Percentiles rank a stretch among this genome's conserved stretches.
Evolutionary conservation across 2,888 invertebrate species (phyloP).

Genomic region (Subacronicta megacephala): DNA sequence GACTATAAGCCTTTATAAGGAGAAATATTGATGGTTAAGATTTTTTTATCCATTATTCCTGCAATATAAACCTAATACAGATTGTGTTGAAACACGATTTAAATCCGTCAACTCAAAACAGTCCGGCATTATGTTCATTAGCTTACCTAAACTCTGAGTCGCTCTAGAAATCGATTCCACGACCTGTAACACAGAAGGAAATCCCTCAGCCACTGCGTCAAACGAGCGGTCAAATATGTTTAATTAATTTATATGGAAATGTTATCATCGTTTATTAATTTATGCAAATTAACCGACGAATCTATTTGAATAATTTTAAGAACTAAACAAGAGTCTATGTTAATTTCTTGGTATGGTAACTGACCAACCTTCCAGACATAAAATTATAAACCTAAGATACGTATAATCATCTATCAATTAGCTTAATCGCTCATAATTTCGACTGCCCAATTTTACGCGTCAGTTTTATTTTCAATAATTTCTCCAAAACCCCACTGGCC

Average conservation of each 20-base stretch:
- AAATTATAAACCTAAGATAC: slow-evolving; percentile 23
- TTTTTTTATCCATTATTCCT: too few relatives aligned
- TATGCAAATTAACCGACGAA: background rate
- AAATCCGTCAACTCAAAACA: too few relatives aligned
- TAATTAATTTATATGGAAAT: background rate
- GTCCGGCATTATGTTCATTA: too few relatives aligned
- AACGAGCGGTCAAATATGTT: background rate
- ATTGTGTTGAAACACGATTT: too few relatives aligned
- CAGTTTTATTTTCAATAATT: slow-evolving; percentile 22
- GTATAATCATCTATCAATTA: slow-evolving; percentile 46
- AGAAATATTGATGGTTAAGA: background rate
- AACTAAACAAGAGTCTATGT: background rate
- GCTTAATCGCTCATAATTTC: slow-evolving; percentile 38
- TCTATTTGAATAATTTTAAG: background rate
- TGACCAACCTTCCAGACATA: slow-evolving; percentile 8
- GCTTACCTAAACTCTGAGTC: background rate
- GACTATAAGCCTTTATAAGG: background rate
- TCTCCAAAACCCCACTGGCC: slow-evolving; percentile 4
- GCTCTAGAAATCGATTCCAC: background rate
- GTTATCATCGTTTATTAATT: background rate
- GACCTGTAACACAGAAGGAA: background rate
- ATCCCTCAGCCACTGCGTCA: background rate
- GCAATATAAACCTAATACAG: too few relatives aligned
- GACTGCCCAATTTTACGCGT: slow-evolving; percentile 5
- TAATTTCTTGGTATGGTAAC: background rate